phyloP scores from a whole-genome alignment of 1,140 invertebrate species.

The Cryptotermes secundus region DNA sequence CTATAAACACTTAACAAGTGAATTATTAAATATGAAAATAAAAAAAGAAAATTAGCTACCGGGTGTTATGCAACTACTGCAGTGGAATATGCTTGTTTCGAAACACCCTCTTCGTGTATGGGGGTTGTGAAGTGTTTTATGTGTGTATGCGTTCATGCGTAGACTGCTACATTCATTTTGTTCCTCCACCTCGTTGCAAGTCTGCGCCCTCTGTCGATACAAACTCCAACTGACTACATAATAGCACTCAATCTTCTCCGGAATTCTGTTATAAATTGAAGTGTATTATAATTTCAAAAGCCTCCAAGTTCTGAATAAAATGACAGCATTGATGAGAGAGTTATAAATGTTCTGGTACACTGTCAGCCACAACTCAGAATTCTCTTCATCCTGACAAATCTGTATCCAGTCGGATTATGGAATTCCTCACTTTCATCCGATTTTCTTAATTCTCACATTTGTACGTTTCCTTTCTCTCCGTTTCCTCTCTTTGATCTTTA shows the following conservation, averaged over 20 bases:
- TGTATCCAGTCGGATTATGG: not conserved
- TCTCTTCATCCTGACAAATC: not conserved
- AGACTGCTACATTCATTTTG: not conserved
- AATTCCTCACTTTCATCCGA: not conserved
- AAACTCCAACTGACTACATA: constrained; percentile 10
- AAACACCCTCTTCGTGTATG: not conserved
- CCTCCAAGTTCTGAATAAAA: not conserved
- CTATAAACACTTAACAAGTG: no score
- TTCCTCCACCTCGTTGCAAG: not conserved
- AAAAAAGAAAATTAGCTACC: no score
- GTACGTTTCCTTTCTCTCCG: no score
- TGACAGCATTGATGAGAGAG: constrained; percentile 8
- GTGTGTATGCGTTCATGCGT: not conserved
- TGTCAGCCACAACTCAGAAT: not conserved
- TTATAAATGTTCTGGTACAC: not conserved
- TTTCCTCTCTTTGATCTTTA: no score
- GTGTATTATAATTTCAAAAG: constrained; percentile 17
- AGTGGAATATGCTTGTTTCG: not conserved
- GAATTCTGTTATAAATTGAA: constrained; percentile 15
- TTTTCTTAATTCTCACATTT: no score
- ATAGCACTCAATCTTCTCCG: not conserved
- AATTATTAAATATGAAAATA: no score
- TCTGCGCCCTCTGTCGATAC: not conserved
- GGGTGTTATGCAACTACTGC: no score
- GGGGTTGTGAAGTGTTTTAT: not conserved